These are phyloP conservation scores for Pocillopora grandis DNA, from an alignment of 92 coral and sea anemone species.

Conservation along the genomic window DNA sequence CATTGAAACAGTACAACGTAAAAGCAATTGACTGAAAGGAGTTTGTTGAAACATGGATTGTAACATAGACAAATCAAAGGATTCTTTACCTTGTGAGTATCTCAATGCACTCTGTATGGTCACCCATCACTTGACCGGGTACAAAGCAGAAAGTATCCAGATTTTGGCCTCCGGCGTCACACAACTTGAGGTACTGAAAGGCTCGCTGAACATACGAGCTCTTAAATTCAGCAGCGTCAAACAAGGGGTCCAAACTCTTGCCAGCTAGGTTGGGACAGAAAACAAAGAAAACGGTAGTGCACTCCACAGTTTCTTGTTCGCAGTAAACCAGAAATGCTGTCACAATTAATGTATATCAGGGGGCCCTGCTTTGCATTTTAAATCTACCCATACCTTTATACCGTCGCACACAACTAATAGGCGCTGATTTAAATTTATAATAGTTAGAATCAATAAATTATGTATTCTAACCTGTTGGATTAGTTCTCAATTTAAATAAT, in stretches of 20 bases:
- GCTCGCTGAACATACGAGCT: slow-evolving; percentile 79
- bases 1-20: too few species aligned
- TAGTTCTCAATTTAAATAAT: slow-evolving; percentile 35
- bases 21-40: too few species aligned
- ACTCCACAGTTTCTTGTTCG: too few species aligned
- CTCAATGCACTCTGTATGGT: slow-evolving; percentile 76
- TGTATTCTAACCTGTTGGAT: slow-evolving; percentile 31
- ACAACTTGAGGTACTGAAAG: slow-evolving; percentile 76
- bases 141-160: slow-evolving; percentile 66
- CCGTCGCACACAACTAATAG: too few species aligned
- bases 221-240: slow-evolving; percentile 66
- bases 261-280: not conserved
- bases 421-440: too few species aligned
- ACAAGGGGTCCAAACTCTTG: slow-evolving; percentile 52
- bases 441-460: too few species aligned
- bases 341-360: too few species aligned
- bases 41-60: too few species aligned
- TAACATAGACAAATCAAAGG: not conserved
- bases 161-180: slow-evolving; percentile 42
- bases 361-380: too few species aligned
- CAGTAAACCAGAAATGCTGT: too few species aligned
- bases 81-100: slow-evolving; percentile 59
- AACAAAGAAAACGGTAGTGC: not conserved
- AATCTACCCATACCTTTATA: too few species aligned
- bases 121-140: slow-evolving; percentile 62